phyloP scores from a whole-genome alignment of 1,140 invertebrate genomes.

The Pemphigus obesinymphae region DNA sequence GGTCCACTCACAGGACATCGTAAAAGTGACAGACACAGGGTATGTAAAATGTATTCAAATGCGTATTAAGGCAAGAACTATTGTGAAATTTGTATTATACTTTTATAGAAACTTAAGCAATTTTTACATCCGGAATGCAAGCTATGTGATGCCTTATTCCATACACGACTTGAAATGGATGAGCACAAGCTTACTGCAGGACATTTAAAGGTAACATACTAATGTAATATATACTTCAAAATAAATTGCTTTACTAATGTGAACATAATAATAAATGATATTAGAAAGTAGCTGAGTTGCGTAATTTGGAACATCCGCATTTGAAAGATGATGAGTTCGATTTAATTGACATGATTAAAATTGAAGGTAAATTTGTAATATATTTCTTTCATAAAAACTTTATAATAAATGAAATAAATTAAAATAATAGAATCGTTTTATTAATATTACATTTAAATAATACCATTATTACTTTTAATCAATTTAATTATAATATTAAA shows the following conservation, averaged over 20 bases:
- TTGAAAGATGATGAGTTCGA: slow-evolving; percentile 35
- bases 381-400: too few relatives aligned
- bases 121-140: slow-evolving; percentile 75
- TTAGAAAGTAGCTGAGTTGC: slow-evolving; percentile 27
- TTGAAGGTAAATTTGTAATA: too few relatives aligned
- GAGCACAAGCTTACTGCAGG: slow-evolving; percentile 64
- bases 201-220: slow-evolving; percentile 58
- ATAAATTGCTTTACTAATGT: too few relatives aligned
- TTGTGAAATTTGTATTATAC: not conserved
- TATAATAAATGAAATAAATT: too few relatives aligned
- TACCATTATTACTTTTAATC: not conserved
- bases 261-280: not conserved
- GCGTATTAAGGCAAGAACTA: not conserved
- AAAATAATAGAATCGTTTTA: too few relatives aligned
- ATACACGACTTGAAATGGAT: slow-evolving; percentile 67
- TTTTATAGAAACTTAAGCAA: slow-evolving; percentile 66
- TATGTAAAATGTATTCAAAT: slow-evolving; percentile 5
- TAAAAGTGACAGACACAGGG: slow-evolving; percentile 66
- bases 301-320: not conserved
- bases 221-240: not conserved
- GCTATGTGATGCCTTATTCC: slow-evolving; percentile 71
- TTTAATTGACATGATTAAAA: slow-evolving; percentile 38
- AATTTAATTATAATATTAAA: not conserved
- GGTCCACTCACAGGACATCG: slow-evolving; percentile 71
- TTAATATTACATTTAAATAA: not conserved